These are phyloP conservation scores for Escarpia spicata DNA, from an alignment of 2,888 invertebrate genomes.

Conservation along the genomic window DNA sequence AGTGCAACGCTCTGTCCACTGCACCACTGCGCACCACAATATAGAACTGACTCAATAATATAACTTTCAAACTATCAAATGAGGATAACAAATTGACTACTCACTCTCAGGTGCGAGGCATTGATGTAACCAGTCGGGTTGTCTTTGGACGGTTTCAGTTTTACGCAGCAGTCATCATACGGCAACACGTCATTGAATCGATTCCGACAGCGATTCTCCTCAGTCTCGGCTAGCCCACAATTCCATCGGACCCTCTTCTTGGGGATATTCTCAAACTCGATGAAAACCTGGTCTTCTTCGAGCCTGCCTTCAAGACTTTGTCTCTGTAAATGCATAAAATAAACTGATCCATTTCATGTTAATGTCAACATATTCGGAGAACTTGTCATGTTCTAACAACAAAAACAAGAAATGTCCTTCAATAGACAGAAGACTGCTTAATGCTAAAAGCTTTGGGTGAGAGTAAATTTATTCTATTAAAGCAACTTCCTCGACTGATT, in stretches of 20 bases:
- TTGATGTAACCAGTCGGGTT: constrained; percentile 92
- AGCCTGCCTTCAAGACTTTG: constrained; percentile 57
- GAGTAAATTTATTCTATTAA: too few relatives aligned
- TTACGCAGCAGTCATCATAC: constrained; percentile 88
- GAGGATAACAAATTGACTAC: constrained; percentile 20
- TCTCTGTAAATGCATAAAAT: constrained; percentile 46
- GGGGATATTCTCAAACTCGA: constrained; percentile 42
- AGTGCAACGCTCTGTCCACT: too few relatives aligned
- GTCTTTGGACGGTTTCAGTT: constrained; percentile 81
- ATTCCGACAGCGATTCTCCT: constrained; percentile 73
- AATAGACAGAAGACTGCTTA: not conserved
- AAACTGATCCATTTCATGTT: not conserved
- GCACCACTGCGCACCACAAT: too few relatives aligned
- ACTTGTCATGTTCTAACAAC: not conserved
- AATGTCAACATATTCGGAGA: not conserved
- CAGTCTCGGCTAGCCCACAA: constrained; percentile 71
- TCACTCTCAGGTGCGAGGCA: constrained; percentile 88
- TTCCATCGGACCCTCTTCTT: constrained; percentile 37
- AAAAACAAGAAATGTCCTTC: not conserved
- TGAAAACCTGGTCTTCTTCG: constrained; percentile 60
- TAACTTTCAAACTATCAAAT: not conserved
- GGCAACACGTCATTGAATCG: constrained; percentile 81
- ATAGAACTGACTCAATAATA: not conserved
- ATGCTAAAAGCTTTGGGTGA: too few relatives aligned
- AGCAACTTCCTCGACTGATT: too few relatives aligned